phyloP scores from a whole-genome alignment of 2,888 invertebrate genomes.

The Agrypnus murinus region DNA sequence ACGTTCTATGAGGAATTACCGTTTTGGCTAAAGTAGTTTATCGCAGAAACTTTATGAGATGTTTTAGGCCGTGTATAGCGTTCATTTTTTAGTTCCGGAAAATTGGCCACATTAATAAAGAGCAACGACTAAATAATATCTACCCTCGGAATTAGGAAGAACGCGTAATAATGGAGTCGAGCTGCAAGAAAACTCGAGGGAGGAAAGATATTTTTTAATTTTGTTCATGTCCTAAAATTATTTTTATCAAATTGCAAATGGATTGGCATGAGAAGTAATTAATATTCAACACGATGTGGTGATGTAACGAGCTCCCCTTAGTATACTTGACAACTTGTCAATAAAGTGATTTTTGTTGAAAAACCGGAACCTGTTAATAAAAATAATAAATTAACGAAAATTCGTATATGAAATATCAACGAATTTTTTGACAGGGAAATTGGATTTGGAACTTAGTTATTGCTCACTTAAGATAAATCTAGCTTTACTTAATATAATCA shows the following conservation, averaged over 20 bases:
- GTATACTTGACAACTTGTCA: conserved; percentile 27
- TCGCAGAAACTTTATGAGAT: not conserved
- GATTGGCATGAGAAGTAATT: conserved; percentile 20
- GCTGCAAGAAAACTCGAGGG: not conserved
- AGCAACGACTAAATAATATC: not conserved
- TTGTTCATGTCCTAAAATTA: not conserved
- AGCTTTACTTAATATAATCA: conserved; percentile 13
- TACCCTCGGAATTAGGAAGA: not conserved
- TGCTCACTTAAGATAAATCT: conserved; percentile 2
- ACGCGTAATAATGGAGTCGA: not conserved
- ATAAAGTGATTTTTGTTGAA: conserved; percentile 21
- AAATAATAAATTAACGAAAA: not conserved
- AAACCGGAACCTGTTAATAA: conserved; percentile 1
- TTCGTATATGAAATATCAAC: not conserved
- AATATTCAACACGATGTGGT: conserved; percentile 25
- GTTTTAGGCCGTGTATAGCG: conserved; percentile 1
- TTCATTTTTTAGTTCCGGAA: conserved; percentile 12
- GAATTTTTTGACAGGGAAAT: not conserved
- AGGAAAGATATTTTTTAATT: not conserved
- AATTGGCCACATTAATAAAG: conserved; percentile 12
- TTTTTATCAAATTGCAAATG: conserved; percentile 3
- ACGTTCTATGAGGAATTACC: no score
- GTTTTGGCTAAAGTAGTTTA: not conserved
- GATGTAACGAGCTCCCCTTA: conserved; percentile 24
- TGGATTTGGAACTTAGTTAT: not conserved